Conservation (phyloP, 2,113 vertebrate species). For the Sakesphorus luctuosus region DNA sequence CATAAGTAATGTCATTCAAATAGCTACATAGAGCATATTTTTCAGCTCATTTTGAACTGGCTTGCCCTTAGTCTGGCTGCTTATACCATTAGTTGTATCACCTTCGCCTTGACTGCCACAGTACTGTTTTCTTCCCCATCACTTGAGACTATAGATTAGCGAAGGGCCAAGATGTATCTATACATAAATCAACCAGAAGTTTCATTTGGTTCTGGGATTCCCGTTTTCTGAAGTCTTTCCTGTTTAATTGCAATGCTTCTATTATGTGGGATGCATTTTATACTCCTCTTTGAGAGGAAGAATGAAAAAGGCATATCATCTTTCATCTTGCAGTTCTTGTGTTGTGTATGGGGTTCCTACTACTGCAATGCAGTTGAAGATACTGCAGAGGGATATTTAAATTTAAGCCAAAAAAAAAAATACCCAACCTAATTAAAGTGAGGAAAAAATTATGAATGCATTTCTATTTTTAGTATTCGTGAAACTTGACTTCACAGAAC, state of each 20-base stretch:
- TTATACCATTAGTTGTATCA: not conserved
- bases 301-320: not conserved
- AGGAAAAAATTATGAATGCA: conserved; percentile 59
- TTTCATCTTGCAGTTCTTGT: not conserved
- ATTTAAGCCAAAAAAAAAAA: not conserved
- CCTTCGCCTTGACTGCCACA: not conserved
- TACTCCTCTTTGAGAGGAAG: not conserved
- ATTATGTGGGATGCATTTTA: not conserved
- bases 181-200: not conserved
- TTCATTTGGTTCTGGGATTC: not conserved
- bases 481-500: conserved; percentile 36
- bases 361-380: conserved; percentile 64
- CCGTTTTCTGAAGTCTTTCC: not conserved
- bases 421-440: conserved; percentile 32
- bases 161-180: not conserved
- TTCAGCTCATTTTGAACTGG: not conserved
- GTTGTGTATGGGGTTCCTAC: not conserved
- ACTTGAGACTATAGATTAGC: not conserved
- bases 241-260: not conserved
- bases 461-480: conserved; percentile 38
- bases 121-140: not conserved
- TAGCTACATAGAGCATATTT: not conserved
- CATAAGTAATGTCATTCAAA: not conserved
- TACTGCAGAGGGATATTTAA: conserved; percentile 62
- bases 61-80: conserved; percentile 8